These are phyloP conservation scores for Drosophila picticornis DNA, from an alignment of 2,888 invertebrate genomes.

Conservation along the genomic window DNA sequence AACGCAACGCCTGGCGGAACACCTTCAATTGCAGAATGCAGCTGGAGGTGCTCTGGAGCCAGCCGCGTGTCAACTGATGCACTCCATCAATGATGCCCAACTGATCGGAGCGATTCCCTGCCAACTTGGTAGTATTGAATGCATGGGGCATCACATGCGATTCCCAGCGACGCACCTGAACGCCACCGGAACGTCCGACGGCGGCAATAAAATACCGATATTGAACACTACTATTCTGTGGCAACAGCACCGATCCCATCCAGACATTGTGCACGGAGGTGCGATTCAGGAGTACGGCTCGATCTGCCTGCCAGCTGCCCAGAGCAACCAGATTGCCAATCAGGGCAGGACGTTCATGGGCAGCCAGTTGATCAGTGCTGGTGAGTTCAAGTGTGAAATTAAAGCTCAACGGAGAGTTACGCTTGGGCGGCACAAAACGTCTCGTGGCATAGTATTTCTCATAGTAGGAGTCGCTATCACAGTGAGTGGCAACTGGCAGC, in stretches of 20 bases:
- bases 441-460: conserved; percentile 83
- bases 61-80: conserved; percentile 89
- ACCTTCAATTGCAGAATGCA: conserved; percentile 93
- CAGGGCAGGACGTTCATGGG: conserved; percentile 89
- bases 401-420: conserved; percentile 61
- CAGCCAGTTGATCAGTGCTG: conserved; percentile 83
- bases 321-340: conserved; percentile 89
- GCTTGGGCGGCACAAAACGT: conserved; percentile 73
- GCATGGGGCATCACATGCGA: conserved; percentile 89
- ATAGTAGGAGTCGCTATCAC: conserved; percentile 81
- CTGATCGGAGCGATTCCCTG: conserved; percentile 85
- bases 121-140: conserved; percentile 82
- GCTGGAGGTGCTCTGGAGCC: conserved; percentile 91
- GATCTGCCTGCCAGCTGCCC: conserved; percentile 90
- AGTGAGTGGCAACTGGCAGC: conserved; percentile 72
- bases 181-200: conserved; percentile 86
- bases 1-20: conserved; percentile 90
- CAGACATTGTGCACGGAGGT: conserved; percentile 86
- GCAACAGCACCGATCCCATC: conserved; percentile 88
- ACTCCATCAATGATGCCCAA: conserved; percentile 88
- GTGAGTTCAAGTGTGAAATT: conserved; percentile 69
- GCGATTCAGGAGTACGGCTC: conserved; percentile 87
- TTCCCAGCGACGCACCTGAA: conserved; percentile 92
- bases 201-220: conserved; percentile 92
- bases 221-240: conserved; percentile 87